A percentile compares a stretch with the other conserved stretches of the same genome.
These are phyloP conservation scores for Pholis gunnellus DNA, from an alignment of 2,113 vertebrate genomes.

Conservation along the genomic window DNA sequence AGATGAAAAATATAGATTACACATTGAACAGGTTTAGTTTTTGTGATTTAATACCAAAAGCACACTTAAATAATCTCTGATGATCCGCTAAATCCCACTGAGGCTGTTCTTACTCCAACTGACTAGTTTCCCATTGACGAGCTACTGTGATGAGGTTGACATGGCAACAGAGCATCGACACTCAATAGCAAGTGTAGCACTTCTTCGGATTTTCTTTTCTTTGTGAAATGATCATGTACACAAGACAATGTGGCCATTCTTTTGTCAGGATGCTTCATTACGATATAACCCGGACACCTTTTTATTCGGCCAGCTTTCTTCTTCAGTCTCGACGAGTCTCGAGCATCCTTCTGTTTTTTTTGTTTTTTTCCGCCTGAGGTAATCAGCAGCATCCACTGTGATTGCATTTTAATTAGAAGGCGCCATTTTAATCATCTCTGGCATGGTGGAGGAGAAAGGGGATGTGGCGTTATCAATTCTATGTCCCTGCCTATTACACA, in stretches of 20 bases:
- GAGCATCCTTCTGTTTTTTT: constrained; percentile 25
- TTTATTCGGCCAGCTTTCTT: background rate
- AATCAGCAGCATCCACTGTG: constrained; percentile 74
- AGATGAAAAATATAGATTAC: background rate
- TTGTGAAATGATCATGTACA: constrained; percentile 51
- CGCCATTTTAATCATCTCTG: constrained; percentile 78
- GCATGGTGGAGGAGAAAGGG: constrained; percentile 51
- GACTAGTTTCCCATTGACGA: constrained; percentile 31
- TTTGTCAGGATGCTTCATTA: constrained; percentile 50
- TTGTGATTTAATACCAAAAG: constrained; percentile 6
- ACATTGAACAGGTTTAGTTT: background rate
- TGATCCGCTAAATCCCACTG: constrained; percentile 10
- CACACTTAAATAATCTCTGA: constrained; percentile 3
- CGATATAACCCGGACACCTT: constrained; percentile 29
- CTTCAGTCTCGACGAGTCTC: background rate
- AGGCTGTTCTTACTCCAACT: constrained; percentile 5
- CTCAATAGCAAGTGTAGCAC: background rate
- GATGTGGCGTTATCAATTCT: constrained; percentile 69
- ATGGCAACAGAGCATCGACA: constrained; percentile 49
- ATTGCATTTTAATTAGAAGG: constrained; percentile 81
- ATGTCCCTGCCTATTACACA: constrained; percentile 56
- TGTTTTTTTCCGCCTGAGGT: constrained; percentile 39
- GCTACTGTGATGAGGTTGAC: constrained; percentile 45
- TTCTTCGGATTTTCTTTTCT: constrained; percentile 29
- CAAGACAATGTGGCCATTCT: constrained; percentile 9